Conservation (phyloP, 2,888 invertebrate species). For the Harpagoxenus sublaevis region DNA sequence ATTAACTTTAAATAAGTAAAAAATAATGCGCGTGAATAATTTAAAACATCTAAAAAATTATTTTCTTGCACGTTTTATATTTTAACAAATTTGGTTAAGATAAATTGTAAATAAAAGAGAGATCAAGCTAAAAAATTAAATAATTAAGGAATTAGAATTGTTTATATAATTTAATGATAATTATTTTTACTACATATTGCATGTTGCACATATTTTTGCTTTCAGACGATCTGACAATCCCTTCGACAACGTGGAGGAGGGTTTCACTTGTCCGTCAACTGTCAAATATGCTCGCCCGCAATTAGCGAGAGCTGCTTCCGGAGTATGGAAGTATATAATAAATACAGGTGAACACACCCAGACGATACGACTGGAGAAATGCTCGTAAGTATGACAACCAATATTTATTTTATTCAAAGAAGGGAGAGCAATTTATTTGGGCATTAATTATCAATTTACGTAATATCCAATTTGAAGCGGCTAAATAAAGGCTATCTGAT, state of each 20-base stretch:
- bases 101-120: neutral
- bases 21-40: neutral
- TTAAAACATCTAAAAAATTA: neutral
- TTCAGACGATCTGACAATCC: slow-evolving; percentile 89
- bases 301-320: slow-evolving; percentile 92
- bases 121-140: neutral
- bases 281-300: slow-evolving; percentile 94
- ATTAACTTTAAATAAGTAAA: neutral
- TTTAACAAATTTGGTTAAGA: neutral
- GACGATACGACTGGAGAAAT: slow-evolving; percentile 93
- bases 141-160: no score
- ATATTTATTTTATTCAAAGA: neutral
- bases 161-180: no score
- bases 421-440: slow-evolving; percentile 29
- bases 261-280: slow-evolving; percentile 93
- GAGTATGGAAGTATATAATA: slow-evolving; percentile 95
- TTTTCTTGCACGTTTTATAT: neutral
- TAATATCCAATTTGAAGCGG: neutral
- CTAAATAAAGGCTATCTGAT: neutral
- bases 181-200: neutral
- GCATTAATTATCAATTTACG: slow-evolving; percentile 26
- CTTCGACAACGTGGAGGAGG: slow-evolving; percentile 88
- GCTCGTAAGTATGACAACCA: slow-evolving; percentile 88
- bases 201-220: slow-evolving; percentile 41
- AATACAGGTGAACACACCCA: slow-evolving; percentile 95